A percentile compares a stretch with the other conserved stretches of the same genome.
phyloP scores from a whole-genome alignment of 2,113 vertebrate species.

The Melanotaenia duboulayi region DNA sequence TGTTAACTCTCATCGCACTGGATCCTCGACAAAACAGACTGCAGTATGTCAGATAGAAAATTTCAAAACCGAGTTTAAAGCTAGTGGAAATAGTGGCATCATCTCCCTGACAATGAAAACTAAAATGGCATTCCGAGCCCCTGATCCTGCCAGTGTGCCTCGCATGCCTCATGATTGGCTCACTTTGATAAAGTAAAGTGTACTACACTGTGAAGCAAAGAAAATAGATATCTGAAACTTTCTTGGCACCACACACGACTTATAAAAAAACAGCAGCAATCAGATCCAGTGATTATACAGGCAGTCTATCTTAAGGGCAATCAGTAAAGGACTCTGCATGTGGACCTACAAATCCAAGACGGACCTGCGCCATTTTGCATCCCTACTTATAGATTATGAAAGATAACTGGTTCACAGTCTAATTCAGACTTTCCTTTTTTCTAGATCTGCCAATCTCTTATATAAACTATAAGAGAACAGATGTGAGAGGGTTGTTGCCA shows the following conservation, averaged over 20 bases:
- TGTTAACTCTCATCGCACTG: slow-evolving; percentile 25
- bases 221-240: slow-evolving; percentile 53
- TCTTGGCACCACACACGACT: slow-evolving; percentile 53
- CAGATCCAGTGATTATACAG: slow-evolving; percentile 48
- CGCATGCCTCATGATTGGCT: slow-evolving; percentile 18
- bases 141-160: slow-evolving; percentile 31
- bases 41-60: slow-evolving; percentile 27
- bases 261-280: slow-evolving; percentile 49
- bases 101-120: slow-evolving; percentile 54
- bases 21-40: slow-evolving; percentile 27
- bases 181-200: slow-evolving; percentile 43
- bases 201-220: slow-evolving; percentile 27
- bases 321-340: slow-evolving; percentile 20
- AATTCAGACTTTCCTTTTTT: neutral
- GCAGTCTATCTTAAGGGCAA: slow-evolving; percentile 16
- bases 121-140: slow-evolving; percentile 49
- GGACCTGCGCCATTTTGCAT: slow-evolving; percentile 23
- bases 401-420: slow-evolving; percentile 1
- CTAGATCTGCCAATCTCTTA: slow-evolving; percentile 33
- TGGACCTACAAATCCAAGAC: slow-evolving; percentile 35
- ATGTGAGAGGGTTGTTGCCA: slow-evolving; percentile 50
- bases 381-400: neutral
- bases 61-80: slow-evolving; percentile 57
- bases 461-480: slow-evolving; percentile 46
- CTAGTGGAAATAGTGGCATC: slow-evolving; percentile 45